Base-by-base conservation (phyloP, 23 tunicate species). In the Halocynthia roretzi region DNA sequence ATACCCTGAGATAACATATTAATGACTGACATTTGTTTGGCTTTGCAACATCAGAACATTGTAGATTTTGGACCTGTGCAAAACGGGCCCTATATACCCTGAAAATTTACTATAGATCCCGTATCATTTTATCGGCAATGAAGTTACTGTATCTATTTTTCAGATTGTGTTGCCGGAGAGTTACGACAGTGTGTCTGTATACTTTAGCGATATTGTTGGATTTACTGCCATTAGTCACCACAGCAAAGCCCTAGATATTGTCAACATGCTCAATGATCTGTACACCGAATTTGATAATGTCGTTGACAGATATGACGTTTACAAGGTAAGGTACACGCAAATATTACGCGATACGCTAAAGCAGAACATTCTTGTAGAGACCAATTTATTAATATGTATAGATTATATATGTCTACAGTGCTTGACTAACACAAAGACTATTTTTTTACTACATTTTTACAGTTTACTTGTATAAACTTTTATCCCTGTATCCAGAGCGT, bases 131-230 rank as follows among this genome's bases (percentile, higher is more conserved):
- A 31, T 58, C 17, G 2, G 63, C 15, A 58, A 58, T n/a, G 15
- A n/a, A 58, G n/a, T 58, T 48, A 4, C 71, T 20, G 12, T 20
- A 67, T 12, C 71, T 5, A 15, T 19, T 51, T 54, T 61, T 10
- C 71, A 91, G 97, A 78, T 72, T 12, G 90, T 85, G 50, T 69
- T 62, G 50, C 97, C 87, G 57, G 80, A 85, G 44, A 58, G 68
- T 68, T 91, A 81, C 83, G 87, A 85, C 67, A 71, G 82, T 63
- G 87, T 82, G 51, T 85, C 97, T 17, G 86, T 91, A 50, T 91
- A 82, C 67, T 91, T 91, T 82, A 85, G 97, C 70, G 97, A 91
- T 56, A 91, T 91, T 49, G 97, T 91, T 52, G 97, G 97, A 10
- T 91, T 91, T 55, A 68, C 97, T 6, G 67, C 83, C 8, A 91